Percentiles rank a stretch among this genome's conserved stretches.
phyloP scores from a whole-genome alignment of 2,888 invertebrate species.

The Pheosia tremula region DNA sequence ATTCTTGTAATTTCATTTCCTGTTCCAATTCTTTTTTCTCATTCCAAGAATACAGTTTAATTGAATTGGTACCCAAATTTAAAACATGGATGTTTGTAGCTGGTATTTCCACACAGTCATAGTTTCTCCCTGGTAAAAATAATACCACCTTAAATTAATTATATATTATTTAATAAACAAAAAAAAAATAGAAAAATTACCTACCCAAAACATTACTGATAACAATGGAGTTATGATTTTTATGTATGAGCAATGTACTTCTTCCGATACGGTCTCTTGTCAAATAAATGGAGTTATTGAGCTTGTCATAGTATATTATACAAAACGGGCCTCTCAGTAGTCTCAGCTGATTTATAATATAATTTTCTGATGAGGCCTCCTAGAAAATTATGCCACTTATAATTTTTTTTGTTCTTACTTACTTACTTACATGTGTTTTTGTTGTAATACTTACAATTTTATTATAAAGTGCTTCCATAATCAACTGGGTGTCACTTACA shows the following conservation, averaged over 20 bases:
- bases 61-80: slow-evolving; percentile 60
- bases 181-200: slow-evolving; percentile 21
- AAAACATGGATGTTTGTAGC: slow-evolving; percentile 85
- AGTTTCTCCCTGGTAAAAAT: slow-evolving; percentile 62
- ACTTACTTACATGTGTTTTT: neutral
- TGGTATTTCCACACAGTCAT: slow-evolving; percentile 85
- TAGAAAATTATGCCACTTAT: slow-evolving; percentile 21
- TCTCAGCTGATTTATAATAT: slow-evolving; percentile 78
- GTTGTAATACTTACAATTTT: slow-evolving; percentile 29
- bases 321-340: slow-evolving; percentile 93
- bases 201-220: slow-evolving; percentile 83
- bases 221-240: slow-evolving; percentile 62
- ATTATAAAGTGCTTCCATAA: slow-evolving; percentile 66
- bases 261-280: slow-evolving; percentile 94
- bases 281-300: slow-evolving; percentile 87
- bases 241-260: slow-evolving; percentile 90
- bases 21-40: slow-evolving; percentile 40
- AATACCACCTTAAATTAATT: slow-evolving; percentile 2
- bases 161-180: slow-evolving; percentile 17
- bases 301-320: slow-evolving; percentile 89
- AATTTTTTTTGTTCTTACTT: too few species aligned
- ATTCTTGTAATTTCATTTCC: slow-evolving; percentile 48
- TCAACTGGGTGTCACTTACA: slow-evolving; percentile 81
- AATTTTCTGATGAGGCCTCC: slow-evolving; percentile 40
- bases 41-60: slow-evolving; percentile 64